Conservation (phyloP, 1,140 invertebrate species). For the Drosophila asahinai region DNA sequence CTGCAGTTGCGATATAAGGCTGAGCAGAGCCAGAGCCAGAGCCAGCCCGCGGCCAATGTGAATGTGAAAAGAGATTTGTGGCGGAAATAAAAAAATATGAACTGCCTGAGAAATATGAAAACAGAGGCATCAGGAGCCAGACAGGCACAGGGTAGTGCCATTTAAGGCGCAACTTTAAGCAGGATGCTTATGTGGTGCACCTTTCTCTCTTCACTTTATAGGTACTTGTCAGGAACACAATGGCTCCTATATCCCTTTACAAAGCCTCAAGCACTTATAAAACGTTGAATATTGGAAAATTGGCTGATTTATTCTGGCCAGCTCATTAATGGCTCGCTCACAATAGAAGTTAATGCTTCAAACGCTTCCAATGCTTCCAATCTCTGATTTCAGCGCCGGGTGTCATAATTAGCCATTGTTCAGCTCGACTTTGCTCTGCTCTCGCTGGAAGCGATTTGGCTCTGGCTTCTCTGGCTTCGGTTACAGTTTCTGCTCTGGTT, state of each 20-base stretch:
- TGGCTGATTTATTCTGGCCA: conserved; percentile 7
- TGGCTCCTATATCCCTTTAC: neutral
- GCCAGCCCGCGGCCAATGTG: conserved; percentile 8
- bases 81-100: conserved; percentile 34
- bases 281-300: conserved; percentile 8
- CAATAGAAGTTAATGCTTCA: conserved; percentile 9
- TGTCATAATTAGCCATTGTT: conserved; percentile 48
- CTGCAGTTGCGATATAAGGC: conserved; percentile 23
- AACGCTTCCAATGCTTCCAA: neutral
- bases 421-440: conserved; percentile 8
- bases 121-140: neutral
- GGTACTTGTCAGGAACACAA: too few relatives aligned
- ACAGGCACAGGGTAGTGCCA: too few relatives aligned
- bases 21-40: neutral
- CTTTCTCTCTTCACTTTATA: too few relatives aligned
- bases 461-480: conserved; percentile 3
- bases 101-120: neutral
- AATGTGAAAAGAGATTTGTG: conserved; percentile 40
- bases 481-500: conserved; percentile 32
- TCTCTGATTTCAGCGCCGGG: conserved; percentile 18
- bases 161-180: too few relatives aligned
- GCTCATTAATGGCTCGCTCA: neutral
- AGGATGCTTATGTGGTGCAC: neutral
- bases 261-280: neutral
- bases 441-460: neutral